These are phyloP conservation scores for Meloe dianella DNA, from an alignment of 2,888 invertebrate species.

Conservation along the genomic window DNA sequence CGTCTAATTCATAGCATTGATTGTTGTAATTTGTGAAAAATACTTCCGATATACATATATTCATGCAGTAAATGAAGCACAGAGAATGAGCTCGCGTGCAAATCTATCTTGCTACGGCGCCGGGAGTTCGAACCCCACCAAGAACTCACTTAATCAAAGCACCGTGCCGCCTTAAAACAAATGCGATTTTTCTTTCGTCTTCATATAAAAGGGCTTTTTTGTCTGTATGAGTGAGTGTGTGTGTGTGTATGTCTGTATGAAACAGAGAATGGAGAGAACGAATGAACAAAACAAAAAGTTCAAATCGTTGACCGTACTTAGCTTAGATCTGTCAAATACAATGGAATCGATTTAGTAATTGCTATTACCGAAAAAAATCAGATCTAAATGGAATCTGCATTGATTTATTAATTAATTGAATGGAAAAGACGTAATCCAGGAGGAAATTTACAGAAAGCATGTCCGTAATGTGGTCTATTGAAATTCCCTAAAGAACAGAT, in stretches of 20 bases:
- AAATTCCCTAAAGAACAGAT: slow-evolving; percentile 27
- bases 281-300: slow-evolving; percentile 18
- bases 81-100: slow-evolving; percentile 51
- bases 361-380: background rate
- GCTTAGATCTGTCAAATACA: slow-evolving; percentile 5
- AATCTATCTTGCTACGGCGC: slow-evolving; percentile 50
- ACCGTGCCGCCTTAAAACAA: slow-evolving; percentile 56
- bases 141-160: slow-evolving; percentile 56
- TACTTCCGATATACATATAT: slow-evolving; percentile 40
- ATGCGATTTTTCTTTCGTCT: slow-evolving; percentile 55
- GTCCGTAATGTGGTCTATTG: slow-evolving; percentile 20
- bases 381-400: background rate
- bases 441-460: background rate
- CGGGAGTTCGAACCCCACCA: slow-evolving; percentile 53
- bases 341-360: background rate
- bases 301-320: slow-evolving; percentile 30
- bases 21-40: background rate
- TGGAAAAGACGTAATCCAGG: background rate
- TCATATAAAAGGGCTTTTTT: slow-evolving; percentile 38
- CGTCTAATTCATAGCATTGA: background rate
- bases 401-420: slow-evolving; percentile 1
- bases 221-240: background rate
- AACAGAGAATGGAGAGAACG: background rate
- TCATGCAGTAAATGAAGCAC: slow-evolving; percentile 53
- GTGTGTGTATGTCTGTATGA: background rate